Conservation (phyloP, 2,888 invertebrate species). For the Acrocyrtus sp. region DNA sequence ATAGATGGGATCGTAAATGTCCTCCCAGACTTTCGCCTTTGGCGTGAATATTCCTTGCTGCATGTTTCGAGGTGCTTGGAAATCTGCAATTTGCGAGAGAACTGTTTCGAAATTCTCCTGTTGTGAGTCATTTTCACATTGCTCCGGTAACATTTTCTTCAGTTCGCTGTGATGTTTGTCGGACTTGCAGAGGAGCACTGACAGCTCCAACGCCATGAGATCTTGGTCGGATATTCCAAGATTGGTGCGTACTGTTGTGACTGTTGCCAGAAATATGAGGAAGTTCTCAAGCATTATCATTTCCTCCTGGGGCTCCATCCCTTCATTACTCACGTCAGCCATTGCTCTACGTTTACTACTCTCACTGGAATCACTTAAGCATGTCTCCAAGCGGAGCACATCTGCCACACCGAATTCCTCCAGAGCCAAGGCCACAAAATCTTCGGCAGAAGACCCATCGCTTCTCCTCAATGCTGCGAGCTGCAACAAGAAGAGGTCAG, state of each 20-base stretch:
- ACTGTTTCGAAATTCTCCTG: slow-evolving; percentile 85
- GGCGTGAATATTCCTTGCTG: slow-evolving; percentile 88
- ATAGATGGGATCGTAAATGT: slow-evolving; percentile 92
- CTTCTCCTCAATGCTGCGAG: slow-evolving; percentile 66
- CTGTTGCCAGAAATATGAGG: slow-evolving; percentile 87
- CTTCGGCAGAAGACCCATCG: not conserved
- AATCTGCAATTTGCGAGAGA: slow-evolving; percentile 82
- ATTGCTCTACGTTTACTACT: not conserved
- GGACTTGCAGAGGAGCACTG: slow-evolving; percentile 88
- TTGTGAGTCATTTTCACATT: slow-evolving; percentile 84
- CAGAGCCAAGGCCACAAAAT: slow-evolving; percentile 36
- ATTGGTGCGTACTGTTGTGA: slow-evolving; percentile 88
- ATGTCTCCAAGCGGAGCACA: slow-evolving; percentile 25
- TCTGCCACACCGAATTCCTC: slow-evolving; percentile 44
- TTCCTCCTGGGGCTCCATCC: slow-evolving; percentile 80
- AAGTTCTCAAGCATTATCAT: slow-evolving; percentile 91
- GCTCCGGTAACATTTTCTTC: slow-evolving; percentile 93
- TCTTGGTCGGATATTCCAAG: slow-evolving; percentile 76
- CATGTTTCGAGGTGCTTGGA: slow-evolving; percentile 82
- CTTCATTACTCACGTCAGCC: slow-evolving; percentile 60
- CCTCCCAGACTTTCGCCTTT: slow-evolving; percentile 87
- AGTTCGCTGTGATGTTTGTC: slow-evolving; percentile 97
- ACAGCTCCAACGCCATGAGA: slow-evolving; percentile 87
- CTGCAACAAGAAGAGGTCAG: slow-evolving; percentile 94
- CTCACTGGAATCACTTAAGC: not conserved